Percentiles rank a stretch among this genome's conserved stretches.
These are phyloP conservation scores for Trichoplusia ni DNA, from an alignment of 1,140 invertebrate species.

Conservation along the genomic window DNA sequence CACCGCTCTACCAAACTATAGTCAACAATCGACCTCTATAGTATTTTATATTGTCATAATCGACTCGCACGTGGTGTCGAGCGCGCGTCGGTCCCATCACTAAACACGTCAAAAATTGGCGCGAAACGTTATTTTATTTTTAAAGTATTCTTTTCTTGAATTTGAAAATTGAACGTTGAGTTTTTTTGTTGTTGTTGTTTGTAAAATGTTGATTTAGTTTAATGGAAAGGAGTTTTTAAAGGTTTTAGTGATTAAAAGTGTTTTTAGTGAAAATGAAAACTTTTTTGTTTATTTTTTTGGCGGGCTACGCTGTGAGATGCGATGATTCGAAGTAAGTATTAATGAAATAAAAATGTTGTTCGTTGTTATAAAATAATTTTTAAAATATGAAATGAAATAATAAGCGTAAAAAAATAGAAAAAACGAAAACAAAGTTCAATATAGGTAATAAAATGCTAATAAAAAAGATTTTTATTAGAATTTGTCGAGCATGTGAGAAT, in stretches of 20 bases:
- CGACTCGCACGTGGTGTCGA: constrained; percentile 23
- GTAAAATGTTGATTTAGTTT: not conserved
- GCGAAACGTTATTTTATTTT: constrained; percentile 13
- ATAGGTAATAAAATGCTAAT: no score
- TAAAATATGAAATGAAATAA: no score
- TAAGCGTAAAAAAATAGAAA: no score
- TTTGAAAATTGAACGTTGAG: not conserved
- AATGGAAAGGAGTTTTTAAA: constrained; percentile 15
- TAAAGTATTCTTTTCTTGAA: constrained; percentile 8
- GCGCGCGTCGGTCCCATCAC: not conserved
- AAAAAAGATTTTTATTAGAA: no score
- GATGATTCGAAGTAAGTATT: constrained; percentile 59
- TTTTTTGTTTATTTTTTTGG: constrained; percentile 55
- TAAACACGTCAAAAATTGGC: constrained; percentile 26
- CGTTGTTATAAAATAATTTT: no score
- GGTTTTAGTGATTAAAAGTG: constrained; percentile 17
- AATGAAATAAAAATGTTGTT: no score
- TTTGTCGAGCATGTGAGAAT: no score
- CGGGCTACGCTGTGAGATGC: constrained; percentile 56
- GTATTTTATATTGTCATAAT: constrained; percentile 26
- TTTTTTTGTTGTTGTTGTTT: not conserved
- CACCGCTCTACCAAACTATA: not conserved
- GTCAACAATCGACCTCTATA: constrained; percentile 2
- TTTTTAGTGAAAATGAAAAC: constrained; percentile 52
- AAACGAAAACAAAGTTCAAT: no score